Evolutionary conservation across 2,797 vertebrate genomes (phyloP), one percentile per base, ranked within the genome.

Genomic region (Premnoplex brunnescens): DNA sequence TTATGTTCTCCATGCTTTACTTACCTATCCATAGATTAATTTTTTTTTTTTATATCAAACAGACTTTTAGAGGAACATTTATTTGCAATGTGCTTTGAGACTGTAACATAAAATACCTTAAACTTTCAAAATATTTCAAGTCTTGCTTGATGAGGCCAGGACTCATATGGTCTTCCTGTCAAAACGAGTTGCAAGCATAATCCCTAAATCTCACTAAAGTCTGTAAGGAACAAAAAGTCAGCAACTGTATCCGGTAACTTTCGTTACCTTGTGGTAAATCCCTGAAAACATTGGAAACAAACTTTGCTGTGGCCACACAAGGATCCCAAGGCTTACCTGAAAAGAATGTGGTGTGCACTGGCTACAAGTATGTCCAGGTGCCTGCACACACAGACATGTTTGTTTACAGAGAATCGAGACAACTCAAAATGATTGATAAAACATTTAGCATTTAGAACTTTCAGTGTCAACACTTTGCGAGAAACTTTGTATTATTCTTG

Each of bases 401-500:
- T 97, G 83, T 96, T 97, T 97, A 90, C 20, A 44, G 32, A 74
- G 66, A 95, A 88, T 91, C 49, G 26, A 43, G 77, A 80, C 86
- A 93, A 85, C 63, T 64, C 55, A 91, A 60, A 93, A 68, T 87
- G 60, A 96, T 4, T 86, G 80, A 95, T 91, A 96, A 93, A 96
- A 94, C 69, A 94, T 62, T 72, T 15, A 79, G 51, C n/a, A 88
- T 90, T 95, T 83, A 95, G 77, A 96, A 91, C 39, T 28, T 87
- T 74, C 77, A 51, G 17, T 62, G 48, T 85, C 56, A 72, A 95
- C 59, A 59, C 44, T 91, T 74, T 12, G 15, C 37, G 91, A 95
- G 86, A 95, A 97, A 95, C 48, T 60, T 58, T 22, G 36, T 92
- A 93, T 96, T 96, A 80, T 94, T 97, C 69, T 97, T 96, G 96